phyloP scores from a whole-genome alignment of 2,113 vertebrate genomes.

The Scytalopus superciliaris region DNA sequence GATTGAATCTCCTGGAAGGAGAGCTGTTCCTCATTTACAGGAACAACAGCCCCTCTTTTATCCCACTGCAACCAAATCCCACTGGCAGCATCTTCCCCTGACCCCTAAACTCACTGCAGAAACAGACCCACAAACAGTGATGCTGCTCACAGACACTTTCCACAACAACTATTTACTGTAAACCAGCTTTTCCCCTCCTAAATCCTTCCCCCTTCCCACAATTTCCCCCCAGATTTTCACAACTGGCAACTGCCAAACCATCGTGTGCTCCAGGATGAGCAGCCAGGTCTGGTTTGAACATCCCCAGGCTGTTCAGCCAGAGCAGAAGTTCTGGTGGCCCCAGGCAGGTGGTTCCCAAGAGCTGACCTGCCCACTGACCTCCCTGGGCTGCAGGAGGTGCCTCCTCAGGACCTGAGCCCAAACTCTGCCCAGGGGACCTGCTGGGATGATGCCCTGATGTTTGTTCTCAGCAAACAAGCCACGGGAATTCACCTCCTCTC shows the following conservation, averaged over 20 bases:
- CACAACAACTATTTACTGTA: background rate
- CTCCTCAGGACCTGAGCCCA: background rate
- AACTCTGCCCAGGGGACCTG: background rate
- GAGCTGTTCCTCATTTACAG: background rate
- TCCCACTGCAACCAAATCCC: background rate
- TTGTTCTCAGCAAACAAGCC: too few relatives aligned
- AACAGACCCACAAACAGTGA: background rate
- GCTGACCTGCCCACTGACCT: too few relatives aligned
- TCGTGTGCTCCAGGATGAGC: rapidly evolving
- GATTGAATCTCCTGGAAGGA: background rate
- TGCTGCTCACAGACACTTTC: background rate
- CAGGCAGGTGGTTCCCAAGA: background rate
- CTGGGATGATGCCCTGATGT: background rate
- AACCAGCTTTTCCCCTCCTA: background rate
- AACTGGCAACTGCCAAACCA: background rate
- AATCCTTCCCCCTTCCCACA: background rate
- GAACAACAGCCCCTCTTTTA: background rate
- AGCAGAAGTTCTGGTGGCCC: background rate
- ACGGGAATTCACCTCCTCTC: background rate
- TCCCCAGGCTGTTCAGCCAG: background rate
- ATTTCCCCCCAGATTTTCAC: background rate
- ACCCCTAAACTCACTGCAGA: background rate
- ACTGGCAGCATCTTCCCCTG: background rate
- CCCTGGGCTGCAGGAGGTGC: too few relatives aligned
- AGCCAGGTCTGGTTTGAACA: background rate